Conservation (phyloP, 2,888 invertebrate species). For the Abscondita cerata region DNA sequence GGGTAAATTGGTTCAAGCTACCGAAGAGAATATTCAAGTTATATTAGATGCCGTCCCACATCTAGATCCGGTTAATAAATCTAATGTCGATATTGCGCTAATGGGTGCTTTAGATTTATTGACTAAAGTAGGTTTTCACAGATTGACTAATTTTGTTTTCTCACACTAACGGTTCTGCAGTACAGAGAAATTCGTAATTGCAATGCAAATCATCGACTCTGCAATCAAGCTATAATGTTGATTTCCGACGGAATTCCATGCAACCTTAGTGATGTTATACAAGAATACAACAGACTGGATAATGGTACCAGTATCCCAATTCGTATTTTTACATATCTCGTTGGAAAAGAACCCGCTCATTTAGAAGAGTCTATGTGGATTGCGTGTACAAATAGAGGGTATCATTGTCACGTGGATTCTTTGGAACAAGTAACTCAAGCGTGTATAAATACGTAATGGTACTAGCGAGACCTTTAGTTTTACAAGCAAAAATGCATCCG, state of each 20-base stretch:
- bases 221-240: conserved; percentile 96
- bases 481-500: conserved; percentile 77
- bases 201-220: conserved; percentile 63
- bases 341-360: conserved; percentile 93
- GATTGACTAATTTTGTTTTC: too few species aligned
- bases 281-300: conserved; percentile 77
- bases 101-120: conserved; percentile 84
- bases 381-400: conserved; percentile 96
- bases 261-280: conserved; percentile 85
- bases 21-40: conserved; percentile 80
- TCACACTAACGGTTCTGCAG: too few species aligned
- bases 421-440: conserved; percentile 96
- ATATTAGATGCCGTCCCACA: conserved; percentile 74
- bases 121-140: conserved; percentile 64
- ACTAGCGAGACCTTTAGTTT: conserved; percentile 83
- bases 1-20: conserved; percentile 85
- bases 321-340: conserved; percentile 93
- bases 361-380: conserved; percentile 90
- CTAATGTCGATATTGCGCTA: conserved; percentile 85
- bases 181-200: conserved; percentile 61
- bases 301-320: conserved; percentile 76
- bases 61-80: conserved; percentile 77
- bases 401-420: conserved; percentile 91
- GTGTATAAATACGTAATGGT: conserved; percentile 96
- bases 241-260: conserved; percentile 94